phyloP scores from a whole-genome alignment of 2,888 invertebrate species.

The Belgica antarctica region DNA sequence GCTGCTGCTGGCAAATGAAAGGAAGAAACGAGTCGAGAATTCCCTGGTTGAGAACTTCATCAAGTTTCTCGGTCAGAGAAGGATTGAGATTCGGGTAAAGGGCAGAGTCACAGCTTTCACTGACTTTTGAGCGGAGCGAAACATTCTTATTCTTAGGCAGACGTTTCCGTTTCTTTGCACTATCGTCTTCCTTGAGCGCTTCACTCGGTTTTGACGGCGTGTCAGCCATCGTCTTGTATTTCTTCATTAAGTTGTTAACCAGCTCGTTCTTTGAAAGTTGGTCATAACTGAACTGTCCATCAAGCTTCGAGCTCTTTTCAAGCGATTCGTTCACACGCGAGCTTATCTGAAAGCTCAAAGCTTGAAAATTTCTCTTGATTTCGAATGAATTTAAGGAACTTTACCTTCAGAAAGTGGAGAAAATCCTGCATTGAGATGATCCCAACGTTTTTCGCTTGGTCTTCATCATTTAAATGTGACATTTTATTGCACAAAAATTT shows the following conservation, averaged over 20 bases:
- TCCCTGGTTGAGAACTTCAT: slow-evolving; percentile 74
- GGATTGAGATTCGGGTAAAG: slow-evolving; percentile 48
- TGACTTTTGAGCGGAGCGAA: slow-evolving; percentile 28
- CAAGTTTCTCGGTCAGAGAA: slow-evolving; percentile 51
- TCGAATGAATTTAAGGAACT: neutral
- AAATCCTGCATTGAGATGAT: slow-evolving; percentile 53
- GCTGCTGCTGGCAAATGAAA: slow-evolving; percentile 60
- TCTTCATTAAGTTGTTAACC: slow-evolving; percentile 50
- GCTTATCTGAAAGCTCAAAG: slow-evolving; percentile 47
- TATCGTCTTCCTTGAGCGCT: neutral
- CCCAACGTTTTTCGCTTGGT: slow-evolving; percentile 8
- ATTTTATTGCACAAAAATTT: slow-evolving; percentile 3
- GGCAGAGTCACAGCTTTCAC: slow-evolving; percentile 28
- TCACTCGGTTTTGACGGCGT: neutral
- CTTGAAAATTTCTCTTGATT: neutral
- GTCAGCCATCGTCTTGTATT: slow-evolving; percentile 30
- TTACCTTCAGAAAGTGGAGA: slow-evolving; percentile 53
- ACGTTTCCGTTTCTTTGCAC: slow-evolving; percentile 16
- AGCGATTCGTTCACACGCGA: slow-evolving; percentile 55
- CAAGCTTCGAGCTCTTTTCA: slow-evolving; percentile 43
- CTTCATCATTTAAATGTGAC: neutral
- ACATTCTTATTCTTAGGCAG: slow-evolving; percentile 17
- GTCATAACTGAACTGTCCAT: slow-evolving; percentile 49
- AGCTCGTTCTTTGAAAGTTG: slow-evolving; percentile 51
- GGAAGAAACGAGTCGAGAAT: slow-evolving; percentile 78